Percentiles rank a stretch among this genome's conserved stretches.
Conservation (phyloP, 2,888 invertebrate genomes). For the Trissolcus brochymenae region DNA sequence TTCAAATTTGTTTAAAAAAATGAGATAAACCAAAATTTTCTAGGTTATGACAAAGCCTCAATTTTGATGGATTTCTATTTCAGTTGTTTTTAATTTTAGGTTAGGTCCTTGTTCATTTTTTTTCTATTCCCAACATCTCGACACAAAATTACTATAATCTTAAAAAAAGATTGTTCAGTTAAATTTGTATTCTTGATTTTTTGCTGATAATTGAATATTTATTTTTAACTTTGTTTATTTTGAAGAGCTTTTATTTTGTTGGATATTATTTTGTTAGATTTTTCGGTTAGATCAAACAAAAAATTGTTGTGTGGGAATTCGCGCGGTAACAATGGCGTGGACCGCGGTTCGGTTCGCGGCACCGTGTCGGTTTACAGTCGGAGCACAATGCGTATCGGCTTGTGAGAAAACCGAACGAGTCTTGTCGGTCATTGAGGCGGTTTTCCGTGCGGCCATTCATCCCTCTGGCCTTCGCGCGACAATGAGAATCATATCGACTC, state of each 20-base stretch:
- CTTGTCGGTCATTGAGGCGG: conserved; percentile 44
- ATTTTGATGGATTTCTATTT: not conserved
- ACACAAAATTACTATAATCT: too few species aligned
- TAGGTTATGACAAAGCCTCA: not conserved
- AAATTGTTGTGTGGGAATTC: conserved; percentile 20
- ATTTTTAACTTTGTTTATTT: too few species aligned
- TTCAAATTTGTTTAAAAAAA: not conserved
- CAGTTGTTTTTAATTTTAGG: not conserved
- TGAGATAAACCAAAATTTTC: not conserved
- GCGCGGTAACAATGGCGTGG: conserved; percentile 22
- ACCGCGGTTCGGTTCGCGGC: conserved; percentile 36
- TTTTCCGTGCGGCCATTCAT: conserved; percentile 42
- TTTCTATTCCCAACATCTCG: too few species aligned
- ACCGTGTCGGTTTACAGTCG: conserved; percentile 46
- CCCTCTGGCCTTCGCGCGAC: conserved; percentile 13
- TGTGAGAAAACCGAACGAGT: conserved; percentile 43
- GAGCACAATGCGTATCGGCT: conserved; percentile 31
- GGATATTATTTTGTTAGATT: not conserved
- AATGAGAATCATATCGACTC: conserved; percentile 55
- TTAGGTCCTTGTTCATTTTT: too few species aligned
- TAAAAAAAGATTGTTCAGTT: too few species aligned
- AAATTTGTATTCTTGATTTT: too few species aligned
- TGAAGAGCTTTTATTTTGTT: not conserved
- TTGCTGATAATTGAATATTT: too few species aligned
- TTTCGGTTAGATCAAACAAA: not conserved